Evolutionary conservation across 2,113 vertebrate genomes (phyloP).

Genomic region (Beaufortia kweichowensis): DNA sequence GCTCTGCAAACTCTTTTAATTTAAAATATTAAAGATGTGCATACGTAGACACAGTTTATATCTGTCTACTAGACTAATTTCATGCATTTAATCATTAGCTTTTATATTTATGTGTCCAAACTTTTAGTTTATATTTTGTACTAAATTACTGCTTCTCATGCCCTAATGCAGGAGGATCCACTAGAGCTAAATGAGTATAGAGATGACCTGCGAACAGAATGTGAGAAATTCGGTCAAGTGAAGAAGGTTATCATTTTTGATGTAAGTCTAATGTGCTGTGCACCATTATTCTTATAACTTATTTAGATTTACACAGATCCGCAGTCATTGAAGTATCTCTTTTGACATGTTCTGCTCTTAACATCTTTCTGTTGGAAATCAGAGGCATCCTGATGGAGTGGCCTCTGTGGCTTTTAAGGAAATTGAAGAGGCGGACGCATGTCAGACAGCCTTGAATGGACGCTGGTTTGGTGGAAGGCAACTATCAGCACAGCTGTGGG

Average conservation of each 20-base stretch:
- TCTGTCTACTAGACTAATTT: no score
- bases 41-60: no score
- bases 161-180: conserved; percentile 85
- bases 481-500: conserved; percentile 85
- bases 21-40: no score
- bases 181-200: conserved; percentile 94
- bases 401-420: conserved; percentile 94
- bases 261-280: conserved; percentile 72
- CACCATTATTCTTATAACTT: background rate
- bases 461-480: conserved; percentile 96
- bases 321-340: background rate
- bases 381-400: conserved; percentile 94
- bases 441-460: conserved; percentile 82
- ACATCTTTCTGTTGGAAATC: conserved; percentile 33
- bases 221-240: conserved; percentile 94
- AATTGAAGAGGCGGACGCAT: conserved; percentile 82
- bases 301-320: background rate
- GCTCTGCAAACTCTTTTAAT: background rate
- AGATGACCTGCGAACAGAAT: conserved; percentile 90
- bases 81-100: no score
- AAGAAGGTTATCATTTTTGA: conserved; percentile 97
- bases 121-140: no score
- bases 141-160: conserved; percentile 21
- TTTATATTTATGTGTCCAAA: no score
- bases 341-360: background rate